These are phyloP conservation scores for Drosophila mulleri DNA, from an alignment of 2,888 invertebrate species.

Conservation along the genomic window DNA sequence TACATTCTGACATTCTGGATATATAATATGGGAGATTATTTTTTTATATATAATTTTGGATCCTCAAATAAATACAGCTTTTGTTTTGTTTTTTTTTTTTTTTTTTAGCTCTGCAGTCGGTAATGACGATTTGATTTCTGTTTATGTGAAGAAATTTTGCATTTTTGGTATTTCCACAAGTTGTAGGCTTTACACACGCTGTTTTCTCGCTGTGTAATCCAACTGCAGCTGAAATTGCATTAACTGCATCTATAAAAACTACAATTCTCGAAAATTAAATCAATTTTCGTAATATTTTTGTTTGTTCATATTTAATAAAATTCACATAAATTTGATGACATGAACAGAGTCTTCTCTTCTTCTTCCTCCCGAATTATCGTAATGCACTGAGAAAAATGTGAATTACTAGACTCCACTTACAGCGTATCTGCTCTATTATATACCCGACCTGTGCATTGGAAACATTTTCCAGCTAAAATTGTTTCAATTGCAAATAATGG, in stretches of 20 bases:
- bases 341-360: neutral
- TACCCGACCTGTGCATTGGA: neutral
- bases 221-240: neutral
- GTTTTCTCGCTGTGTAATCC: conserved; percentile 5
- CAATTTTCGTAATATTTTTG: conserved; percentile 18
- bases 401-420: too few relatives aligned
- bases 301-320: neutral
- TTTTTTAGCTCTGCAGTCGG: too few relatives aligned
- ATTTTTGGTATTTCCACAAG: too few relatives aligned
- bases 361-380: neutral
- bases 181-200: too few relatives aligned
- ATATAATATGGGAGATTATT: too few relatives aligned
- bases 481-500: conserved; percentile 4
- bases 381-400: too few relatives aligned
- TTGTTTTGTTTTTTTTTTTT: too few relatives aligned
- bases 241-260: conserved; percentile 24
- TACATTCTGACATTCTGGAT: too few relatives aligned
- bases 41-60: too few relatives aligned
- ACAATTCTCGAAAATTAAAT: conserved; percentile 33
- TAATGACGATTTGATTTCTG: too few relatives aligned
- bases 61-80: too few relatives aligned
- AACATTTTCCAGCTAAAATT: neutral
- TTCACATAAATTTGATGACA: conserved; percentile 32
- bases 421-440: neutral
- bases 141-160: too few relatives aligned